Evolutionary conservation across 2,113 vertebrate species (phyloP).

Genomic region (Cisticola juncidis): DNA sequence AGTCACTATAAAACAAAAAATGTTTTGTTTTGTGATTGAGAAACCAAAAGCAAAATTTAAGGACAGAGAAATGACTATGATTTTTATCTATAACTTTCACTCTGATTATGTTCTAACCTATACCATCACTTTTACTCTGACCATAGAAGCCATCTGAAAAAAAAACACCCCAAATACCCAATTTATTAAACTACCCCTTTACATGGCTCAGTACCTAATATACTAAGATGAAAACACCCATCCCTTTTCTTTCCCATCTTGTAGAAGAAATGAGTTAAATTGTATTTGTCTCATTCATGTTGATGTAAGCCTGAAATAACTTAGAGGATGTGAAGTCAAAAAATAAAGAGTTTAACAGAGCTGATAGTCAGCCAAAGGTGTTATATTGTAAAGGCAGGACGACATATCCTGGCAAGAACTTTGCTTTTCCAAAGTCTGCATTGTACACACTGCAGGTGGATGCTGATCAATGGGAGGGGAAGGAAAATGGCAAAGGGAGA

Average conservation of each 20-base stretch:
- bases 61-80: not conserved
- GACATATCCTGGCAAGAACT: not conserved
- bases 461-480: not conserved
- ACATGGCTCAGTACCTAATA: not conserved
- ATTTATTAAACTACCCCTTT: not conserved
- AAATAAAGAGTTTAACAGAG: not conserved
- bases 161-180: not conserved
- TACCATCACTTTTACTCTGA: not conserved
- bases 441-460: not conserved
- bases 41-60: constrained; percentile 13
- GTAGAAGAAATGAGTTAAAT: not conserved
- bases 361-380: not conserved
- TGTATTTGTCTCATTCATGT: not conserved
- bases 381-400: not conserved
- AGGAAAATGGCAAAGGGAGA: not conserved
- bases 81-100: not conserved
- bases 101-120: not conserved
- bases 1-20: not conserved
- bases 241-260: not conserved
- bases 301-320: not conserved
- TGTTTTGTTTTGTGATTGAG: not conserved
- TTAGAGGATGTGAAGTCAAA: not conserved
- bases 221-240: not conserved
- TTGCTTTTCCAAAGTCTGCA: not conserved
- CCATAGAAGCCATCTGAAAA: not conserved